A percentile compares a stretch with the other conserved stretches of the same genome.
Evolutionary conservation across 2,113 vertebrate species (phyloP).

Genomic region (Lasiurus borealis): DNA sequence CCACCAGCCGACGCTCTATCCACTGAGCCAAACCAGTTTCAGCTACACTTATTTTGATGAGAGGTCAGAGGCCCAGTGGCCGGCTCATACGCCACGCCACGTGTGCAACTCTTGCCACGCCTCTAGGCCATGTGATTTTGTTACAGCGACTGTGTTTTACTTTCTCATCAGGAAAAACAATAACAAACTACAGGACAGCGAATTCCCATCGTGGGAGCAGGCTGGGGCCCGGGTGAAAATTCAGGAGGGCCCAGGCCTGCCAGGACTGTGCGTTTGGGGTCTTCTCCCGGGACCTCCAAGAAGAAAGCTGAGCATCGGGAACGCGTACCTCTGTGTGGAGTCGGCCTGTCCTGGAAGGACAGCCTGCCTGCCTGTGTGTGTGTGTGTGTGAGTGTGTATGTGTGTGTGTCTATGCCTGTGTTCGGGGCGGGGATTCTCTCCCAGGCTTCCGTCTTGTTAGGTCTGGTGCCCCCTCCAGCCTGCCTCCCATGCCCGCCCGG

Average conservation of each 20-base stretch:
- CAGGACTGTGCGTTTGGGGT: background rate
- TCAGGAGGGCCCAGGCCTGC: background rate
- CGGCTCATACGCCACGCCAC: background rate
- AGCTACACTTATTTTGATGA: too few species aligned
- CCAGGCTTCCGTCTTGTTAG: background rate
- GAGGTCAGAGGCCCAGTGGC: background rate
- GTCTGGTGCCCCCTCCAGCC: background rate
- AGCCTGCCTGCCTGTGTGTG: background rate
- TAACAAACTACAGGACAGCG: background rate
- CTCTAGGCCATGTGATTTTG: background rate
- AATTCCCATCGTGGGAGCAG: background rate
- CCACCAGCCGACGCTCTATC: too few species aligned
- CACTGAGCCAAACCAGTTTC: too few species aligned
- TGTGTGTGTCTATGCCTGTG: accelerated
- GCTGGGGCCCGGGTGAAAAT: background rate
- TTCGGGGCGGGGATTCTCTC: background rate
- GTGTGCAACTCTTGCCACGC: background rate
- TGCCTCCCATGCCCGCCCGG: background rate
- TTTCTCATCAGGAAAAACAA: background rate
- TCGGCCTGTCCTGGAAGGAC: background rate
- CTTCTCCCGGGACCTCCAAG: background rate
- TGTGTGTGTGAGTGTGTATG: background rate
- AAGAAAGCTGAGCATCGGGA: background rate
- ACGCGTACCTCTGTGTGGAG: background rate
- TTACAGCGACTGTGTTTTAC: background rate